phyloP scores from a whole-genome alignment of 2,113 vertebrate genomes.

The Grallaria varia region DNA sequence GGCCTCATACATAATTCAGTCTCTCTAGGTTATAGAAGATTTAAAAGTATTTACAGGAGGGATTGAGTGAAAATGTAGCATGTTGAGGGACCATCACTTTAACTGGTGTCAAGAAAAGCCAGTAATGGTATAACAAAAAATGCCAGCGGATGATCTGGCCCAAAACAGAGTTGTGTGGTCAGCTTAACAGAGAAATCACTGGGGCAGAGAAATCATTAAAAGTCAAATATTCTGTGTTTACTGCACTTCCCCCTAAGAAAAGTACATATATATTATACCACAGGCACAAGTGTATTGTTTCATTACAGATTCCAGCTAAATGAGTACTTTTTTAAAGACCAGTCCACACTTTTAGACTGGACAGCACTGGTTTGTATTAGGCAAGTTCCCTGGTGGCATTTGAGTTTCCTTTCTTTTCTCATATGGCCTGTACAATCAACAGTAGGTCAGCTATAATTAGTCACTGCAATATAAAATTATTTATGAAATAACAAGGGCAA shows the following conservation, averaged over 20 bases:
- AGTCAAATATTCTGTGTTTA: not conserved
- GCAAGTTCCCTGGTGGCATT: not conserved
- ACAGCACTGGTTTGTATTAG: not conserved
- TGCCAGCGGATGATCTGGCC: not conserved
- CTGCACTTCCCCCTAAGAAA: not conserved
- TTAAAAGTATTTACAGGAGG: not conserved
- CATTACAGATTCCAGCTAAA: not conserved
- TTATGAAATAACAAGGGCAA: not conserved
- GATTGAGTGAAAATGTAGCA: not conserved
- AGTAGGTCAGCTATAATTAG: not conserved
- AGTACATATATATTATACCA: not conserved
- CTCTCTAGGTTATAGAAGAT: not conserved
- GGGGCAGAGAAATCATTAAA: not conserved
- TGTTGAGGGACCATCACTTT: not conserved
- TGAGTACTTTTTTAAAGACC: not conserved
- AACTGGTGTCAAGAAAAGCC: not conserved
- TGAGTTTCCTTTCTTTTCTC: not conserved
- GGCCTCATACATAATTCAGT: not conserved
- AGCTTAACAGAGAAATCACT: not conserved
- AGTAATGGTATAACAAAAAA: not conserved
- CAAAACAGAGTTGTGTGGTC: not conserved
- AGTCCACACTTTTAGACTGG: not conserved
- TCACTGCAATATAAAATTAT: not conserved
- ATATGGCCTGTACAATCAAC: not conserved
- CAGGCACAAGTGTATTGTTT: not conserved